A percentile compares a stretch with the other conserved stretches of the same genome.
These are phyloP conservation scores for Pseudopodoces humilis DNA, from an alignment of 2,113 vertebrate genomes.

Conservation along the genomic window DNA sequence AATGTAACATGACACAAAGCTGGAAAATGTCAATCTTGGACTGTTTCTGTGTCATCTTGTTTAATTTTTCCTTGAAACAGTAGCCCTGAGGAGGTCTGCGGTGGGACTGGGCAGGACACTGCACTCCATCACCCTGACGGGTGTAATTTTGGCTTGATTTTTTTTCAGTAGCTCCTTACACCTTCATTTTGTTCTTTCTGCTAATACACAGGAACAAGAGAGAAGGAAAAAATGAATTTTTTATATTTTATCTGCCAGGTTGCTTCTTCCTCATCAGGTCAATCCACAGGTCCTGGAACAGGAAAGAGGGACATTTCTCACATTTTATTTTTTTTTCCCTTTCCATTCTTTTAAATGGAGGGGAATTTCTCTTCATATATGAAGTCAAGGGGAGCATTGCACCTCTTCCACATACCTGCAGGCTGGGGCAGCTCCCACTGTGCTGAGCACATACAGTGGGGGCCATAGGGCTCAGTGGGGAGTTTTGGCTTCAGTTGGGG, in stretches of 20 bases:
- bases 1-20: slow-evolving; percentile 22
- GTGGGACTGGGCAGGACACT: neutral
- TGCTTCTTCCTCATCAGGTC: neutral
- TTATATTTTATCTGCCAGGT: neutral
- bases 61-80: slow-evolving; percentile 42
- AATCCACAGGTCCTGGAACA: neutral
- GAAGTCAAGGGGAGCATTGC: neutral
- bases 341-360: neutral
- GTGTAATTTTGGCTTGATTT: neutral
- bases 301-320: neutral
- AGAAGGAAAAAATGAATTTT: neutral
- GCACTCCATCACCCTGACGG: neutral
- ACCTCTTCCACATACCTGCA: neutral
- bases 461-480: neutral
- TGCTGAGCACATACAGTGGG: rapidly evolving
- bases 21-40: slow-evolving; percentile 40
- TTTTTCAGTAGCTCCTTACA: neutral
- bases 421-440: neutral
- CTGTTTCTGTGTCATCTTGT: slow-evolving; percentile 3
- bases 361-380: too few relatives aligned
- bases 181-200: neutral
- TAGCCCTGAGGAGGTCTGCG: neutral
- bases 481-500: neutral
- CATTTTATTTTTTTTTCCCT: rapidly evolving
- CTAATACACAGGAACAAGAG: neutral